These are phyloP conservation scores for Mastacembelus armatus DNA, from an alignment of 2,797 vertebrate genomes.

Conservation along the genomic window DNA sequence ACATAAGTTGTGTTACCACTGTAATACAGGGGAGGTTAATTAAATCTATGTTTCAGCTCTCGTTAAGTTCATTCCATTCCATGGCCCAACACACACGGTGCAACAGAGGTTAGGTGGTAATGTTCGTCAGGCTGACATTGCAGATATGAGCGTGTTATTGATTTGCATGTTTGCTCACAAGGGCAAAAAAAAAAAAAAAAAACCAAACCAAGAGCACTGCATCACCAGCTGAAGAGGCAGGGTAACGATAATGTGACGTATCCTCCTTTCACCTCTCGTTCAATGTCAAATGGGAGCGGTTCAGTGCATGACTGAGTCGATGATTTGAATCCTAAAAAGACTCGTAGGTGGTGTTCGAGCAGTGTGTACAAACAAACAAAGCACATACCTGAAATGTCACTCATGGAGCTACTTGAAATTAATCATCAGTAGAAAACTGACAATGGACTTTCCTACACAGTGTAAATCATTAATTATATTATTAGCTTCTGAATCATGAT, in stretches of 20 bases:
- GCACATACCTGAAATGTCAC: background rate
- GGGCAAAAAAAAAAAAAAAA: background rate
- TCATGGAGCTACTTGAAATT: background rate
- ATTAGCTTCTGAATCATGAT: background rate
- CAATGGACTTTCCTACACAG: background rate
- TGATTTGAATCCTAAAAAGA: no score
- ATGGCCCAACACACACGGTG: background rate
- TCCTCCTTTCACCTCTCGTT: constrained; percentile 15
- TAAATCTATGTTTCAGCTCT: no score
- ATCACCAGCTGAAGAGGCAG: constrained; percentile 32
- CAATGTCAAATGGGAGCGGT: no score
- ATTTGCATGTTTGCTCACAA: background rate
- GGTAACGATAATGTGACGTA: constrained; percentile 42
- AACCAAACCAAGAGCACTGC: background rate
- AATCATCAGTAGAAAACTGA: background rate
- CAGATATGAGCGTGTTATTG: background rate
- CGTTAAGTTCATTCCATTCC: no score
- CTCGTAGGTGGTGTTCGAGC: no score
- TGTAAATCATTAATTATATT: no score
- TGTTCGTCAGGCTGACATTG: background rate
- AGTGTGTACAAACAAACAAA: background rate
- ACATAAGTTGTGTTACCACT: no score
- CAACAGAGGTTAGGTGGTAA: background rate
- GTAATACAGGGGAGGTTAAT: no score
- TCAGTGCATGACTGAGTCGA: no score